Base-by-base conservation (phyloP, 1,140 invertebrate genomes). In the Ditylenchus dipsaci region DNA sequence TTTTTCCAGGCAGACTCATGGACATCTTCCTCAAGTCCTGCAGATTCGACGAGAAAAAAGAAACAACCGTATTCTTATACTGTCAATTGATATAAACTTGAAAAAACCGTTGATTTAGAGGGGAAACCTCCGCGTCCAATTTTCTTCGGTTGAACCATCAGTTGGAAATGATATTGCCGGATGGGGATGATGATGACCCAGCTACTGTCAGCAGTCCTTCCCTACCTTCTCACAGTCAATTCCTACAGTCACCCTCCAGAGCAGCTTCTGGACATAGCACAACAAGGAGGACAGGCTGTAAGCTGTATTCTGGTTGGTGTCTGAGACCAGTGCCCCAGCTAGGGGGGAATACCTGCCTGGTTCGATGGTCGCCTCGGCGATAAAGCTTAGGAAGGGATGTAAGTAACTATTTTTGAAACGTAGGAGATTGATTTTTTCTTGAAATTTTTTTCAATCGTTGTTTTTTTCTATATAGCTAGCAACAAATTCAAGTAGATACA, bases 161-260 rank as follows among this genome's bases (percentile, higher is more conserved):
- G 29, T 38, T 80, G 11, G 81, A 78, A 56, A 81, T 80, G 78
- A 80, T 80, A 63, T 38, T 76, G 8, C 78, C 81, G 0, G 78
- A 82, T 42, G 58, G 63, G 5, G n/a, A 69, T 26, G 69, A 66
- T 26, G 69, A 66, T n/a, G 38, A 67, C 30, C 26, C 17, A 38
- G 38, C 27, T 64, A 15, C 53, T 33, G n/a, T n/a, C n/a, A n/a
- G n/a, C n/a, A 9, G 68, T 17, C 21, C 19, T 23, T 72, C 13
- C 13, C 13, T 29, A 19, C 67, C 67, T 1, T 49, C 45, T n/a
- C 19, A 38, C 17, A 38, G 27, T 59, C 58, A 56, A 56, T 13
- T 5, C 3, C 33, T 38, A 5, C 29, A 56, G 53, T 29, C 21
- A 5, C 29, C 60, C 33, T 23, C 9, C 5, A 58, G 38, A 19